Evolutionary conservation across 2,888 invertebrate species (phyloP).

Genomic region (Erynnis tages): DNA sequence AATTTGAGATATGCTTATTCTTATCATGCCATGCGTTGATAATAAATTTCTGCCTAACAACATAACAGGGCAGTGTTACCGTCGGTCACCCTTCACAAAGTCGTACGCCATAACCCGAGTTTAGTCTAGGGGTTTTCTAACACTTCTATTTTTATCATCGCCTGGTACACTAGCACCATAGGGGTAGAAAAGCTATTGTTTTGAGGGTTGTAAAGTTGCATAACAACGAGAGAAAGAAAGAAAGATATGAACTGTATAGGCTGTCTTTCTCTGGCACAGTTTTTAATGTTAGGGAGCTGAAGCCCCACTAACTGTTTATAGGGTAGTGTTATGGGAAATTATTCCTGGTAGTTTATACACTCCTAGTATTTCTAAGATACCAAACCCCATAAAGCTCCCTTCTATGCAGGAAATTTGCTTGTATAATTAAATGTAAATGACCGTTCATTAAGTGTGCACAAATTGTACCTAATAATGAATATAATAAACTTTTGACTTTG

Average conservation of each 20-base stretch:
- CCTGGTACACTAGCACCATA: conserved; percentile 64
- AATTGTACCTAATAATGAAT: no score
- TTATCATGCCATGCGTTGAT: no score
- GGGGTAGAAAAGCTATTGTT: conserved; percentile 59
- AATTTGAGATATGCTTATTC: no score
- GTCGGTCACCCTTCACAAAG: neutral
- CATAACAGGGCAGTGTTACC: no score
- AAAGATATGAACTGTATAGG: neutral
- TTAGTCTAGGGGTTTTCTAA: conserved; percentile 36
- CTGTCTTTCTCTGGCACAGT: neutral
- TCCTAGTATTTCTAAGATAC: conserved; percentile 35
- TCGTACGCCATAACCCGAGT: conserved; percentile 8
- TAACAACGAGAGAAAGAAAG: neutral
- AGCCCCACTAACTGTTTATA: no score
- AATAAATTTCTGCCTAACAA: no score
- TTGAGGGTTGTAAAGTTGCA: conserved; percentile 25
- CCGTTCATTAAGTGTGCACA: no score
- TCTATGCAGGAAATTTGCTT: neutral
- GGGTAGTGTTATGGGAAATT: neutral
- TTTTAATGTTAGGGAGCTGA: neutral
- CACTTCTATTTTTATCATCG: conserved; percentile 52
- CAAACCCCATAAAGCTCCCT: conserved; percentile 1
- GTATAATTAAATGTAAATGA: no score
- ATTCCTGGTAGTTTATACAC: conserved; percentile 33
- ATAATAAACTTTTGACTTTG: no score